Conservation (phyloP, 2,113 vertebrate genomes). For the Stegostoma tigrinum region DNA sequence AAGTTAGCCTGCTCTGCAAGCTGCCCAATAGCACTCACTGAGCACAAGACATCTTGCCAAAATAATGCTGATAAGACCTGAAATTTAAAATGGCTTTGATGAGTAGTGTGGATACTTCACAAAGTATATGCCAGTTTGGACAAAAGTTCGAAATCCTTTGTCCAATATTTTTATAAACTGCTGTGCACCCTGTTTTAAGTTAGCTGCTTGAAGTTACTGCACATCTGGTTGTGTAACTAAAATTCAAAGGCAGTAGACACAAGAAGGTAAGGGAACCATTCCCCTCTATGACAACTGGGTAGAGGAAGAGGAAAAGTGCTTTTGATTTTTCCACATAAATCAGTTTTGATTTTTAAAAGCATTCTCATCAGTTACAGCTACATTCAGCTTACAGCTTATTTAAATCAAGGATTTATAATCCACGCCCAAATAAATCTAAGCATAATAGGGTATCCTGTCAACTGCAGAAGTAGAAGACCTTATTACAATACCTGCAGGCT, state of each 20-base stretch:
- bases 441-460: not conserved
- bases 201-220: too few species aligned
- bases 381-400: not conserved
- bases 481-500: not conserved
- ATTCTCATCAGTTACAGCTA: not conserved
- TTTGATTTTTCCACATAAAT: not conserved
- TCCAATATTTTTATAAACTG: not conserved
- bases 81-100: not conserved
- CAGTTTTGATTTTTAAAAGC: not conserved
- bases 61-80: not conserved
- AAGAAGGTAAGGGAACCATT: too few species aligned
- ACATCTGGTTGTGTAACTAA: too few species aligned
- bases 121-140: not conserved
- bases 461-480: not conserved
- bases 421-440: not conserved
- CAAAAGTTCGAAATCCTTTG: not conserved
- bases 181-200: too few species aligned
- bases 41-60: not conserved
- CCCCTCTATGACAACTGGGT: not conserved
- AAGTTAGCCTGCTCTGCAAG: not conserved
- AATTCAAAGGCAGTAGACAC: too few species aligned
- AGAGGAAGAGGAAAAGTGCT: not conserved
- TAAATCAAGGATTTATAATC: not conserved
- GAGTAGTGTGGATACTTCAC: not conserved
- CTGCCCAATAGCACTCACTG: not conserved